A percentile compares a stretch with the other conserved stretches of the same genome.
These are phyloP conservation scores for Gastrophysa polygoni DNA, from an alignment of 2,888 invertebrate species.

Conservation along the genomic window DNA sequence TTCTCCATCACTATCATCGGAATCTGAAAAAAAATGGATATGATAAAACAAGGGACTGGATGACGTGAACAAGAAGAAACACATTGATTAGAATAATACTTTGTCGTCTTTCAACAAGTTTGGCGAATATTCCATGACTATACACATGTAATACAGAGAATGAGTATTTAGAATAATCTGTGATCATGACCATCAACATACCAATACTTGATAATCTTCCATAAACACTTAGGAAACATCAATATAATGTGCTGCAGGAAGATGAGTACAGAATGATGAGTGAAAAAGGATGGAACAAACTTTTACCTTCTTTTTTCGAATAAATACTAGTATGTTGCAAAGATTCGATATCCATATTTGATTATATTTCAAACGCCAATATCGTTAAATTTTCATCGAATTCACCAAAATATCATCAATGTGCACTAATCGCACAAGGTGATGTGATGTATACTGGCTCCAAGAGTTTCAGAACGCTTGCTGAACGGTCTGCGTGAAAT, in stretches of 20 bases:
- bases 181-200: too few species aligned
- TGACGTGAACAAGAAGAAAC: too few species aligned
- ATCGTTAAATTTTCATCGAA: background rate
- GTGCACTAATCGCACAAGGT: conserved; percentile 6
- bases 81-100: too few species aligned
- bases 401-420: background rate
- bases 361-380: conserved; percentile 19
- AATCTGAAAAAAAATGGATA: conserved; percentile 65
- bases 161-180: too few species aligned
- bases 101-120: too few species aligned
- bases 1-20: conserved; percentile 92
- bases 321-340: conserved; percentile 69
- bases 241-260: background rate
- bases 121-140: too few species aligned
- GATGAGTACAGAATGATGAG: background rate
- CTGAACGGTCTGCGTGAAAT: conserved; percentile 37
- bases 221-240: too few species aligned
- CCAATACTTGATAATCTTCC: too few species aligned
- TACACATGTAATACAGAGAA: too few species aligned
- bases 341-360: conserved; percentile 46
- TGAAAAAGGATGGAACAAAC: too few species aligned
- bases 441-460: conserved; percentile 34
- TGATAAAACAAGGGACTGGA: too few species aligned
- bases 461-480: conserved; percentile 38
- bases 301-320: conserved; percentile 54